Conservation (phyloP, 2,888 invertebrate species). For the Muscina levida region DNA sequence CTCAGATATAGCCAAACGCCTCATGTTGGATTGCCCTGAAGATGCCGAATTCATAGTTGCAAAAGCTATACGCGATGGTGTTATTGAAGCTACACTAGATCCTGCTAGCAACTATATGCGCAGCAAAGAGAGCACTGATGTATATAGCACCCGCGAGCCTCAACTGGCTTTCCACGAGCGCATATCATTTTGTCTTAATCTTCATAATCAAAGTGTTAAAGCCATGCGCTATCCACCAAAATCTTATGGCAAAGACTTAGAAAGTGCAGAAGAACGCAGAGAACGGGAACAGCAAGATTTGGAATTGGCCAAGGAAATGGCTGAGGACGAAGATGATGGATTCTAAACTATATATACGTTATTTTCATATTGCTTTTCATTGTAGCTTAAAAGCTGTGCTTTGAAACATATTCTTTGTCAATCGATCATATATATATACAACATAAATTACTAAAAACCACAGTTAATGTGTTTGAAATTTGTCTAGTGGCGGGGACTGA, state of each 20-base stretch:
- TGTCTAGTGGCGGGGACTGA: no score
- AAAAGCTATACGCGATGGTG: constrained; percentile 98
- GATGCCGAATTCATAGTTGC: constrained; percentile 99
- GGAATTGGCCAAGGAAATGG: constrained; percentile 99
- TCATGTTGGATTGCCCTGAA: constrained; percentile 95
- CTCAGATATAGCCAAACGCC: constrained; percentile 95
- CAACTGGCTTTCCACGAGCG: constrained; percentile 97
- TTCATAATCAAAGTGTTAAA: constrained; percentile 99
- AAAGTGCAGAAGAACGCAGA: constrained; percentile 97
- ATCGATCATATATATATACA: constrained; percentile 21
- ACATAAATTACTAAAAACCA: constrained; percentile 39
- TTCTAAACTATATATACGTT: constrained; percentile 80
- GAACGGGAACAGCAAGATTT: constrained; percentile 98
- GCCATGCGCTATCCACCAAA: constrained; percentile 99
- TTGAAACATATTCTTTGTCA: constrained; percentile 20
- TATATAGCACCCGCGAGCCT: constrained; percentile 98
- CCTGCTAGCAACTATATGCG: constrained; percentile 98
- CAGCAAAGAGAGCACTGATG: constrained; percentile 97
- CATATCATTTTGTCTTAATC: constrained; percentile 97
- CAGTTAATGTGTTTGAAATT: constrained; percentile 25
- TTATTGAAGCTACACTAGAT: constrained; percentile 98
- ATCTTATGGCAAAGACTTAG: constrained; percentile 98
- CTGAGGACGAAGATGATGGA: constrained; percentile 98
- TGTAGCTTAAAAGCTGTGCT: constrained; percentile 41
- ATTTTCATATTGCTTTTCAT: constrained; percentile 22